phyloP scores from a whole-genome alignment of 1,140 invertebrate species.

The Dreissena polymorpha region DNA sequence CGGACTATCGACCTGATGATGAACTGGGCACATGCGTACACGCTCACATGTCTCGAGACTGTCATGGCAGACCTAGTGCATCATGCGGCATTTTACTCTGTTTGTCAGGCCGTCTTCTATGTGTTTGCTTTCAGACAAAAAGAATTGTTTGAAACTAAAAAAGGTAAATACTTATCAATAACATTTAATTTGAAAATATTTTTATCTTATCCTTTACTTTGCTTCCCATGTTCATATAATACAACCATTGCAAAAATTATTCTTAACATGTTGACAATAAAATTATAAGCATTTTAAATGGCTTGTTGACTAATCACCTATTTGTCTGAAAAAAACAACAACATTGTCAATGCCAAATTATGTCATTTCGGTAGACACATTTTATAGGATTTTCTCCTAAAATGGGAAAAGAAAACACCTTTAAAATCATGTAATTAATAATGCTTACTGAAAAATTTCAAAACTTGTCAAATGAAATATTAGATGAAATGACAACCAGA shows the following conservation, averaged over 20 bases:
- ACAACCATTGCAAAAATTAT: background rate
- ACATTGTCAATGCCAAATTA: too few relatives aligned
- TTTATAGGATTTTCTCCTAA: too few relatives aligned
- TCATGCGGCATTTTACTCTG: slow-evolving; percentile 92
- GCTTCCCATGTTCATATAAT: slow-evolving; percentile 20
- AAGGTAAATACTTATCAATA: slow-evolving; percentile 74
- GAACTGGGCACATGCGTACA: slow-evolving; percentile 36
- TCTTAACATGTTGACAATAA: background rate
- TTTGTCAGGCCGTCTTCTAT: slow-evolving; percentile 95
- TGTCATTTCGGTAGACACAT: too few relatives aligned
- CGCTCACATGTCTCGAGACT: slow-evolving; percentile 81
- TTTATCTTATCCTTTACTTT: background rate
- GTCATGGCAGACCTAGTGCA: slow-evolving; percentile 82
- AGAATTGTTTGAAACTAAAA: slow-evolving; percentile 86
- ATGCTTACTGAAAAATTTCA: too few relatives aligned
- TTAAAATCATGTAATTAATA: too few relatives aligned
- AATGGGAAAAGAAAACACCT: too few relatives aligned
- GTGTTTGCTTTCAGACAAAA: slow-evolving; percentile 92
- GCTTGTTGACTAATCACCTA: too few relatives aligned
- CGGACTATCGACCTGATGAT: slow-evolving; percentile 40
- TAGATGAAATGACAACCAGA: too few relatives aligned
- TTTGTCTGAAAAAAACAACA: too few relatives aligned
- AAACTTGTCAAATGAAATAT: too few relatives aligned
- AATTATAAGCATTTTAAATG: too few relatives aligned
- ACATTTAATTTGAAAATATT: too few relatives aligned